Base-by-base conservation (phyloP, 2,888 invertebrate species). In the Congeria kusceri region DNA sequence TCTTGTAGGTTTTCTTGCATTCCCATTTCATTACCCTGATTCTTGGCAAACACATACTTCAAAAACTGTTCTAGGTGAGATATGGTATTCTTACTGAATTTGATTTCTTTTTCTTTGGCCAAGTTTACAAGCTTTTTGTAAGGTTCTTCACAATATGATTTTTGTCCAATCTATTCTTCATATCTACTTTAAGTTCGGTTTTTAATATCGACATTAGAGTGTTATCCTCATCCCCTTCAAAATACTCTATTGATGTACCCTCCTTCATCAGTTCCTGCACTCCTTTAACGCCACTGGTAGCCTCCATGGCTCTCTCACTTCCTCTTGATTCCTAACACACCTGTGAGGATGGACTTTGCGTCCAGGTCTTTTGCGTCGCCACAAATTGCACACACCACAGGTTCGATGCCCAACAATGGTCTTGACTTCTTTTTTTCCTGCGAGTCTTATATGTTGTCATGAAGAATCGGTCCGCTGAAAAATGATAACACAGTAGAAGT, bases 311-410 rank as follows among this genome's bases (percentile, higher is more conserved):
- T 39, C 53, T 66, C 1, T 66, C 46, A 32, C 58, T 58, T 39
- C 62, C 74, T 18, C 5, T 44, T 74, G 74, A 18, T 66, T 74
- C 49, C 46, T 44, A 3, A 74, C 74, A 74, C 74, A 74, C 46
- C 67, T 61, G 32, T 67, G 74, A 15, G 32, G 32, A 13, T 44
- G 39, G 13, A 49, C 44, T 20, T 18, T 18, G 18, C 3, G 18
- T 20, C 49, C 4, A 49, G 49, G 15, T 15, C 15, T 49, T 18
- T 49, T 49, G 18, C 49, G 49, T 20, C 49, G 18, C 49, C 49
- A 49, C 49, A 4, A 49, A 20, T 49, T 53, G 64, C 57, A 67
- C 59, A 23, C 65, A 58, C 20, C 25, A 61, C 28, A 18, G 63
- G 56, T 66, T 56, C 32, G 64, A 49, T n/a, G 65, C 15, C 47